These are phyloP conservation scores for Heteropelma amictum DNA, from an alignment of 2,888 invertebrate genomes.

Conservation along the genomic window DNA sequence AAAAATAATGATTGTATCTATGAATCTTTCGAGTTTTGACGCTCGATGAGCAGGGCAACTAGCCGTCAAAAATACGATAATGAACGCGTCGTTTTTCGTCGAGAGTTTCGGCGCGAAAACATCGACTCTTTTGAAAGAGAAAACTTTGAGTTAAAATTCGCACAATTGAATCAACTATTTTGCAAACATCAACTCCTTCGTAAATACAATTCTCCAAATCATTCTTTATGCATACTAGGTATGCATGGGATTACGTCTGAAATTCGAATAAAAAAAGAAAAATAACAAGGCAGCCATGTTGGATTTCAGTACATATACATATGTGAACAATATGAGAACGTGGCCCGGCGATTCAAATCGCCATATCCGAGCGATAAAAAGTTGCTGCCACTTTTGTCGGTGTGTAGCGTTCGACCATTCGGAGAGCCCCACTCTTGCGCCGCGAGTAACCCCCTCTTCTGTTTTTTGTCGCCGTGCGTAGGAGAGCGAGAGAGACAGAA, in stretches of 20 bases:
- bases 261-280: not conserved
- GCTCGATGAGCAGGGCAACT: too few relatives aligned
- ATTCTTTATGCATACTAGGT: too few relatives aligned
- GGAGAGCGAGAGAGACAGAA: conserved; percentile 11
- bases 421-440: conserved; percentile 14
- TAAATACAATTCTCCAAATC: too few relatives aligned
- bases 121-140: too few relatives aligned
- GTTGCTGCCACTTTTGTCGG: conserved; percentile 36
- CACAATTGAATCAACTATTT: too few relatives aligned
- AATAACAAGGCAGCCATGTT: conserved; percentile 35
- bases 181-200: too few relatives aligned
- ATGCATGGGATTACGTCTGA: not conserved
- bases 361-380: conserved; percentile 6
- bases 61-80: too few relatives aligned
- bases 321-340: not conserved
- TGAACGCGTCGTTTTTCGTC: too few relatives aligned
- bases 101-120: too few relatives aligned
- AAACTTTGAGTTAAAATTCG: too few relatives aligned
- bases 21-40: too few relatives aligned
- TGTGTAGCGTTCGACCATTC: conserved; percentile 22
- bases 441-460: not conserved
- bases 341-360: conserved; percentile 19
- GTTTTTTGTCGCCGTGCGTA: not conserved
- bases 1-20: too few relatives aligned
- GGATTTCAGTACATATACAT: conserved; percentile 7